phyloP scores from a whole-genome alignment of 2,113 vertebrate genomes.

The Macquaria ambigua region DNA sequence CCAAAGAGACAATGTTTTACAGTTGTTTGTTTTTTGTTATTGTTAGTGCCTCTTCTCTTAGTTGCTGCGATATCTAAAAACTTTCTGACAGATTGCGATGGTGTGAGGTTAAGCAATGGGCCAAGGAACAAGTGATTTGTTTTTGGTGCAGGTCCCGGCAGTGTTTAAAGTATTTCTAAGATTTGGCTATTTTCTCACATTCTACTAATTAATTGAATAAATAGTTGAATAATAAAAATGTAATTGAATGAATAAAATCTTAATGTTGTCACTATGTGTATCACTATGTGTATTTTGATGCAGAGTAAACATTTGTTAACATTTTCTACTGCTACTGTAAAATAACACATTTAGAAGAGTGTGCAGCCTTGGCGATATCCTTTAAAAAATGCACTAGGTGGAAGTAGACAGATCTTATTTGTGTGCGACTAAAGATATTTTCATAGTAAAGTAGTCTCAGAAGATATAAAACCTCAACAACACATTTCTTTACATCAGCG shows the following conservation, averaged over 20 bases:
- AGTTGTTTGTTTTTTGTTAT: neutral
- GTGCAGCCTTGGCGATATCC: neutral
- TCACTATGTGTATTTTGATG: neutral
- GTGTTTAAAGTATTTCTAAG: neutral
- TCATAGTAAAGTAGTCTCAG: slow-evolving; percentile 75
- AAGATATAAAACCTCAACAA: slow-evolving; percentile 38
- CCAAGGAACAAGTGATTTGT: neutral
- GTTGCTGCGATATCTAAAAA: neutral
- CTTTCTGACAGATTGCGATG: neutral
- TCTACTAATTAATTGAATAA: neutral
- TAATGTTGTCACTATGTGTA: too few relatives aligned
- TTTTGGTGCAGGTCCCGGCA: neutral
- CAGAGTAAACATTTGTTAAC: neutral
- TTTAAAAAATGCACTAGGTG: neutral
- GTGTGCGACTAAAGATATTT: slow-evolving; percentile 43
- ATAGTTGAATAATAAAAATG: neutral
- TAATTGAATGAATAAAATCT: neutral
- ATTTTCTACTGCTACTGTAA: neutral
- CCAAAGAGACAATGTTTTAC: neutral
- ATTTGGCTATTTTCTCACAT: neutral
- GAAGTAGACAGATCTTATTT: slow-evolving; percentile 60
- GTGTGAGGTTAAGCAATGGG: neutral
- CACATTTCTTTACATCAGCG: slow-evolving; percentile 50
- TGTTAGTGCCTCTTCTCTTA: neutral
- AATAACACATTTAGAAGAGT: neutral